Evolutionary conservation across 2,888 invertebrate species (phyloP), one percentile per base, ranked within the genome.

Genomic region (Mesorhabditis belari): DNA sequence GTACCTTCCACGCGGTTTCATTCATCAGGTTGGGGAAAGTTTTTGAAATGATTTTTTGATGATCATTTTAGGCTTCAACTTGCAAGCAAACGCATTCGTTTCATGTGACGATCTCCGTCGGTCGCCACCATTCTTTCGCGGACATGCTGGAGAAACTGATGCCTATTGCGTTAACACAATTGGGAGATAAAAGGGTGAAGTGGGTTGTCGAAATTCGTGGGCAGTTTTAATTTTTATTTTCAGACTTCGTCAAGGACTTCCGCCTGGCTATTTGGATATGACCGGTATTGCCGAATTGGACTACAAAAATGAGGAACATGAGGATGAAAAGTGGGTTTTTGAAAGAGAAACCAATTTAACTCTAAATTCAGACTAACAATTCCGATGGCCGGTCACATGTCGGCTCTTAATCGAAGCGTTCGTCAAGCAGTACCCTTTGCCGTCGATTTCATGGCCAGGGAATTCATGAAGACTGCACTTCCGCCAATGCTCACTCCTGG

Each of bases 51-150:
- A n/a, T n/a, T n/a, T n/a, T n/a, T n/a, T n/a, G n/a, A n/a, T n/a
- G n/a, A n/a, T n/a, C 51, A 23, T 49, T 64, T 35, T 54, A 66
- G 61, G 78, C 75, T 1, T 53, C 60, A 17, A 72, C 76, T 17
- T 69, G 66, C 50, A 52, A 60, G 0, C 86, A 87, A 19, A 85
- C 86, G 27, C 93, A 96, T 83, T 95, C 95, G 2, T 85, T 96
- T 3, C 96, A 98, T 82, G 87, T 96, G 4, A 98, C 96, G 0
- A 83, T 96, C 4, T 94, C 93, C 55, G 88, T 90, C 76, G 92
- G 90, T 80, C 94, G 95, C 80, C 88, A 88, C 76, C 91, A 91
- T 80, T 87, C 91, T 0, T 96, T 90, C 87, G 89, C 88, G 26
- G 92, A 96, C 84, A 85, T 93, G 5, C 83, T 96, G 67, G 89